These are phyloP conservation scores for Danaus chrysippus DNA, from an alignment of 2,888 invertebrate genomes.

Conservation along the genomic window DNA sequence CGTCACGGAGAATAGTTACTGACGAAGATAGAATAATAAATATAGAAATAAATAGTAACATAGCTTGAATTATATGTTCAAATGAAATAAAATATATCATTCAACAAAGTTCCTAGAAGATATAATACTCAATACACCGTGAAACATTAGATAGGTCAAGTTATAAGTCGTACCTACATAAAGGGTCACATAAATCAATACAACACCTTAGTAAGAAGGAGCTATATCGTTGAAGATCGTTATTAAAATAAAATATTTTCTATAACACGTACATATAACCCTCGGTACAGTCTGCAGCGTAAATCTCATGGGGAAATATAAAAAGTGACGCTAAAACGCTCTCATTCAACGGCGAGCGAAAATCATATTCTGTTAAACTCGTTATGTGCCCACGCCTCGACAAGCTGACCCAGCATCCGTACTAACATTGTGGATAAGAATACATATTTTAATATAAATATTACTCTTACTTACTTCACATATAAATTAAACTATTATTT, in stretches of 20 bases:
- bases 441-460: background rate
- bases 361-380: slow-evolving; percentile 79
- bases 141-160: too few species aligned
- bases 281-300: slow-evolving; percentile 61
- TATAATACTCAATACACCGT: too few species aligned
- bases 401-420: slow-evolving; percentile 70
- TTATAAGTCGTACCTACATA: background rate
- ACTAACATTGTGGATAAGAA: slow-evolving; percentile 44
- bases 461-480: background rate
- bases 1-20: too few species aligned
- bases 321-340: slow-evolving; percentile 74
- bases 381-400: slow-evolving; percentile 74
- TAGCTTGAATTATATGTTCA: too few species aligned
- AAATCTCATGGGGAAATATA: slow-evolving; percentile 53
- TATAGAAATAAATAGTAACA: too few species aligned
- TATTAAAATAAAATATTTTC: slow-evolving; percentile 24
- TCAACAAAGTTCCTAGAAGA: too few species aligned
- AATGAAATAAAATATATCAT: too few species aligned
- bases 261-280: slow-evolving; percentile 40
- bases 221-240: slow-evolving; percentile 20
- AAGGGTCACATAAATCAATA: background rate
- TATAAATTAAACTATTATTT: too few species aligned
- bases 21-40: too few species aligned
- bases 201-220: background rate
- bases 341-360: slow-evolving; percentile 60